Evolutionary conservation across 2,797 vertebrate genomes (phyloP).

Genomic region (Hipposideros larvatus): DNA sequence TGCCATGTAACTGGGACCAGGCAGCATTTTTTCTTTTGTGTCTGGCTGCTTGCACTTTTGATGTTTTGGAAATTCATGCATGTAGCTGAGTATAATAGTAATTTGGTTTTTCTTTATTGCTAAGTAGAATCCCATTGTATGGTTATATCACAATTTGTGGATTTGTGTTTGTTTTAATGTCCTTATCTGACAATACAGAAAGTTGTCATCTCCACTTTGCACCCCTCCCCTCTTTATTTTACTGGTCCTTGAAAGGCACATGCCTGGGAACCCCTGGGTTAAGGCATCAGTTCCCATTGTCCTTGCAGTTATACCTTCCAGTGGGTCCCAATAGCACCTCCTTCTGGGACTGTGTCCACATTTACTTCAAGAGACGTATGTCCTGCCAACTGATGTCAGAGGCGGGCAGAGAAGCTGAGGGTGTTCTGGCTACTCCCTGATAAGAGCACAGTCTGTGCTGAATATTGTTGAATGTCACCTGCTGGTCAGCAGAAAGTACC

Average conservation of each 20-base stretch:
- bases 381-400: neutral
- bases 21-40: neutral
- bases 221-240: neutral
- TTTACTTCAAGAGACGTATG: accelerated
- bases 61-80: neutral
- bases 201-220: neutral
- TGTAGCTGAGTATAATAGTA: neutral
- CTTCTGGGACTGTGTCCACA: neutral
- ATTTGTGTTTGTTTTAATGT: neutral
- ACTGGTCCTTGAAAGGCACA: neutral
- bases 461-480: neutral
- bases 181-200: neutral
- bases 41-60: neutral
- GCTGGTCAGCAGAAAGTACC: neutral
- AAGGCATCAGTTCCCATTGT: neutral
- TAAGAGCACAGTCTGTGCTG: neutral
- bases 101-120: neutral
- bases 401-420: neutral
- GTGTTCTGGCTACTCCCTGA: neutral
- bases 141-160: neutral
- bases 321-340: neutral
- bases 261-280: neutral
- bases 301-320: neutral
- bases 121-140: neutral
- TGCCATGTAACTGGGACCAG: accelerated